phyloP scores from a whole-genome alignment of 2,113 vertebrate species.

The Sterrhoptilus dennistouni region DNA sequence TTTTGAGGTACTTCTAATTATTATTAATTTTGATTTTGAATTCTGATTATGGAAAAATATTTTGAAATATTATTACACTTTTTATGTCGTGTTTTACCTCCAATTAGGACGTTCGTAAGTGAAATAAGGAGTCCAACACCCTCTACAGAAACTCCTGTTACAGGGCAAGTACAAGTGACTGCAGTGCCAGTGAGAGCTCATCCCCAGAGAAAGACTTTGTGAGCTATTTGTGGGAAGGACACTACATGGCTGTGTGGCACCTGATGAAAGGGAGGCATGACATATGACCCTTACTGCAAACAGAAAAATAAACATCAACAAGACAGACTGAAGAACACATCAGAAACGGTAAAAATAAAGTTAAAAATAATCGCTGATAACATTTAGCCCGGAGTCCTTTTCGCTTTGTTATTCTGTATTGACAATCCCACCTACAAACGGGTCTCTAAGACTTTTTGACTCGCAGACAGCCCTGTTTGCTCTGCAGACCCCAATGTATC shows the following conservation, averaged over 20 bases:
- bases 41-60: not conserved
- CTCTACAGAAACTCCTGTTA: not conserved
- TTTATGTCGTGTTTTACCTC: not conserved
- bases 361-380: conserved; percentile 56
- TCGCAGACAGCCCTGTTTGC: conserved; percentile 1
- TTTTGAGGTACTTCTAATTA: not conserved
- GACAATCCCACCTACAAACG: conserved; percentile 51
- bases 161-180: not conserved
- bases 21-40: not conserved
- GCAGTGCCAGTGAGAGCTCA: not conserved
- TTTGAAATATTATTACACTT: not conserved
- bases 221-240: not conserved
- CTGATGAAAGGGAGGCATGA: conserved; percentile 46
- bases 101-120: not conserved
- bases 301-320: conserved; percentile 49
- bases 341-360: conserved; percentile 53
- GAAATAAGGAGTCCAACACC: not conserved
- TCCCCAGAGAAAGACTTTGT: not conserved
- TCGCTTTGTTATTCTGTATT: conserved; percentile 46
- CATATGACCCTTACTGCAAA: conserved; percentile 51
- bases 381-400: conserved; percentile 51
- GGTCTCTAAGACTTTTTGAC: conserved; percentile 49
- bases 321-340: conserved; percentile 64
- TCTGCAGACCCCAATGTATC: not conserved
- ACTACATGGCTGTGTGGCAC: not conserved